Evolutionary conservation across 2,888 invertebrate genomes (phyloP).

Genomic region (Herminia tarsipennalis): DNA sequence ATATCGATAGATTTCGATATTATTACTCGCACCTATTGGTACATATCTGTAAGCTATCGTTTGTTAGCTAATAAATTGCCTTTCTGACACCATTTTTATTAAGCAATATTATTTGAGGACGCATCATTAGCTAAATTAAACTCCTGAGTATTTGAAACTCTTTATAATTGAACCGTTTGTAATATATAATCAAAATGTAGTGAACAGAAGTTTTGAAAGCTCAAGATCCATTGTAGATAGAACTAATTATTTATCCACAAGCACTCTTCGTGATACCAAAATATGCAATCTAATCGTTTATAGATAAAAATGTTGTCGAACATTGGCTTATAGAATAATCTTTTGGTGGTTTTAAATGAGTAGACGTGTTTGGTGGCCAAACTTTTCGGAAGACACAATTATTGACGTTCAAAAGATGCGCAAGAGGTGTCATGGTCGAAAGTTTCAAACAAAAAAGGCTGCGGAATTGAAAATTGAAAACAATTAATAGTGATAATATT

Average conservation of each 20-base stretch:
- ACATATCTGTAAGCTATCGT: no score
- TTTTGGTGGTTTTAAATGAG: slow-evolving; percentile 19
- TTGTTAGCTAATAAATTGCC: no score
- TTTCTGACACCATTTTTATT: no score
- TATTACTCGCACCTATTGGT: no score
- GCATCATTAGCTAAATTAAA: no score
- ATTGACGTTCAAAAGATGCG: background rate
- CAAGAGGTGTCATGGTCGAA: background rate
- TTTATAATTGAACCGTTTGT: background rate
- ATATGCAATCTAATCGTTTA: slow-evolving; percentile 41
- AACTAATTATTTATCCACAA: slow-evolving; percentile 27
- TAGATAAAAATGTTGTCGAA: slow-evolving; percentile 35
- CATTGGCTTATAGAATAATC: slow-evolving; percentile 24
- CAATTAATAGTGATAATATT: no score
- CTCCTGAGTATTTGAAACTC: background rate
- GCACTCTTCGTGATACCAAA: slow-evolving; percentile 27
- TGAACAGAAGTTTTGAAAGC: slow-evolving; percentile 37
- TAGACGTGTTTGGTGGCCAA: background rate
- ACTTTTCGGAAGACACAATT: background rate
- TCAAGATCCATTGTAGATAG: slow-evolving; percentile 23
- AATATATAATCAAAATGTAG: no score
- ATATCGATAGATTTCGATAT: no score
- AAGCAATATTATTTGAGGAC: no score
- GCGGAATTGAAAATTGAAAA: no score
- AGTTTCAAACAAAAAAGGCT: background rate